A percentile compares a stretch with the other conserved stretches of the same genome.
phyloP scores from a whole-genome alignment of 2,113 vertebrate genomes.

The Indicator indicator region DNA sequence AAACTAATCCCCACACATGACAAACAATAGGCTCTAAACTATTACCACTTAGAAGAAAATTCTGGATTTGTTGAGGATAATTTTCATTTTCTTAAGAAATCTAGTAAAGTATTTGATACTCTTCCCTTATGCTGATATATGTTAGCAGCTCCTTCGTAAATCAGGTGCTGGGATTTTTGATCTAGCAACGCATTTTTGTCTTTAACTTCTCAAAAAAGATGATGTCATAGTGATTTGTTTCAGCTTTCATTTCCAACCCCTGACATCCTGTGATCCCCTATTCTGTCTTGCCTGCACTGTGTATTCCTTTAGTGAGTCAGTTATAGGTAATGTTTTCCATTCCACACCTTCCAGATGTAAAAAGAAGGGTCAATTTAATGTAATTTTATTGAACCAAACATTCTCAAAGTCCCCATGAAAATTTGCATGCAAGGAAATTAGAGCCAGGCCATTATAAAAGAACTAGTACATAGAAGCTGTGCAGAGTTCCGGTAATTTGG shows the following conservation, averaged over 20 bases:
- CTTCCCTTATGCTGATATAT: background rate
- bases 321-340: background rate
- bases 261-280: too few relatives aligned
- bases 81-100: background rate
- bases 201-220: background rate
- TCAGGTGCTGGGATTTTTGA: background rate
- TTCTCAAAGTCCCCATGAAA: background rate
- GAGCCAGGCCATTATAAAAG: background rate
- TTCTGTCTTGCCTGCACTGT: background rate
- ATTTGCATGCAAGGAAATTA: background rate
- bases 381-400: background rate
- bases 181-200: background rate
- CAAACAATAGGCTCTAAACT: background rate
- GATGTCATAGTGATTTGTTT: background rate
- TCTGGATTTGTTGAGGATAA: background rate
- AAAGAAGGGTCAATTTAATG: background rate
- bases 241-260: background rate
- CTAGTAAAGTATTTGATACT: background rate
- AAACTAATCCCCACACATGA: background rate
- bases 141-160: background rate
- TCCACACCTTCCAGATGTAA: background rate
- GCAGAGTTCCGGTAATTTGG: background rate
- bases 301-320: background rate
- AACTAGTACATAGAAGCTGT: background rate
- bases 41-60: background rate